These are phyloP conservation scores for Paracentrotus lividus DNA, from an alignment of 53 echinoderm and acorn worm species.

Conservation along the genomic window DNA sequence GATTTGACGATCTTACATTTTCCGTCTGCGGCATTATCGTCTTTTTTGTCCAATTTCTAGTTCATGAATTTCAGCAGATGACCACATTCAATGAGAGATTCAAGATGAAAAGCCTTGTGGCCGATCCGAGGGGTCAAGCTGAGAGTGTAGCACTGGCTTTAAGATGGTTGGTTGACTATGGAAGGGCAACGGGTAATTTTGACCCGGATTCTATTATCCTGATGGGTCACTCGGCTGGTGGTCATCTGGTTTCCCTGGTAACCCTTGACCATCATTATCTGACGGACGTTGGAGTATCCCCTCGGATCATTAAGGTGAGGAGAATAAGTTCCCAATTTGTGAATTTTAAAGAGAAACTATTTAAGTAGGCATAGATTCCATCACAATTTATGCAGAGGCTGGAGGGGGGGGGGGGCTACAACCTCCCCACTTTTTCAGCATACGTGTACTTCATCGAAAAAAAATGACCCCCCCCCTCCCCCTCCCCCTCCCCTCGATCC, in stretches of 20 bases:
- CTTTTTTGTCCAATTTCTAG: constrained; percentile 21
- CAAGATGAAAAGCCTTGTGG: neutral
- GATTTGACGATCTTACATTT: neutral
- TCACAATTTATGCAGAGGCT: no score
- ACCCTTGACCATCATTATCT: constrained; percentile 70
- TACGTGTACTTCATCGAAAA: no score
- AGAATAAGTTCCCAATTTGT: no score
- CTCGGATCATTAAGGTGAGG: constrained; percentile 68
- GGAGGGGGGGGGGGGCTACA: no score
- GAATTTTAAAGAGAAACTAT: no score
- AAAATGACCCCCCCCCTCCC: no score
- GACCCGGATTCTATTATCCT: constrained; percentile 62
- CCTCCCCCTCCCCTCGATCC: no score
- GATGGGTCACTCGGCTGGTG: constrained; percentile 77
- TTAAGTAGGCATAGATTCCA: no score
- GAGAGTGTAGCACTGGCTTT: constrained; percentile 46
- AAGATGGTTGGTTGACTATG: constrained; percentile 60
- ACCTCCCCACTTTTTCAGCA: no score
- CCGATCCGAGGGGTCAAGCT: constrained; percentile 41
- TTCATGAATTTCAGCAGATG: neutral
- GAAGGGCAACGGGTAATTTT: constrained; percentile 57
- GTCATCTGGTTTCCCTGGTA: constrained; percentile 70
- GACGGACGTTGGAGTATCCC: constrained; percentile 49
- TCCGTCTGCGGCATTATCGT: neutral
- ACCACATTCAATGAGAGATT: neutral